These are phyloP conservation scores for Terebella lapidaria DNA, from an alignment of 2,888 invertebrate genomes.

Conservation along the genomic window DNA sequence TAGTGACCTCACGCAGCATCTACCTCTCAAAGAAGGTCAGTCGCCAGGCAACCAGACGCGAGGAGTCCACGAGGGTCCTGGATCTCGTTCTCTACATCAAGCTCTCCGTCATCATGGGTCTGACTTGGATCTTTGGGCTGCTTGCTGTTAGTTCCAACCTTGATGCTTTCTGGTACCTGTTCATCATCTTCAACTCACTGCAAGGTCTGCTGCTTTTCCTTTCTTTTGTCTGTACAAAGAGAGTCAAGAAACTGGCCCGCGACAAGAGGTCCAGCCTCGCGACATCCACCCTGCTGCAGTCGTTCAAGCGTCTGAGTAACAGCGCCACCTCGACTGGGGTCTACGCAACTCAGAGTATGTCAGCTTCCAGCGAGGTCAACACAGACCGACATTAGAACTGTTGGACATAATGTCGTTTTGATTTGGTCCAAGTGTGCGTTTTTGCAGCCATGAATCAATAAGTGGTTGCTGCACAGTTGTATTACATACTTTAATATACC, in stretches of 20 bases:
- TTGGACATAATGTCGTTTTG: too few species aligned
- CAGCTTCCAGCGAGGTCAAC: too few species aligned
- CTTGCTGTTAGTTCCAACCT: neutral
- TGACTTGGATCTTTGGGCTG: slow-evolving; percentile 8
- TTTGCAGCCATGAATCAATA: too few species aligned
- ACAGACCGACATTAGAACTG: too few species aligned
- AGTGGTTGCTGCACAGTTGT: too few species aligned
- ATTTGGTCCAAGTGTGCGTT: too few species aligned
- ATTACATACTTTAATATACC: too few species aligned
- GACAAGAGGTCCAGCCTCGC: neutral
- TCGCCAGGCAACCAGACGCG: neutral
- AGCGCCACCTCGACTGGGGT: too few species aligned
- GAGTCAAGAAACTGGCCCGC: neutral
- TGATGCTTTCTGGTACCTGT: neutral
- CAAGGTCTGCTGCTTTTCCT: slow-evolving; percentile 1
- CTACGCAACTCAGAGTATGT: too few species aligned
- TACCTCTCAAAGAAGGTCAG: neutral
- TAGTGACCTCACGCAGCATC: neutral
- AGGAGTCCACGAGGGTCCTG: neutral
- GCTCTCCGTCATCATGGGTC: slow-evolving; percentile 2
- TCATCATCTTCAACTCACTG: slow-evolving; percentile 1
- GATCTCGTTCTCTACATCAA: slow-evolving; percentile 2
- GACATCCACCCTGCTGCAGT: too few species aligned
- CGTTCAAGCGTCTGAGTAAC: too few species aligned
- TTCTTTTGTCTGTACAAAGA: neutral